Conservation (phyloP, 2,888 invertebrate species). For the Ophion ventricosus region DNA sequence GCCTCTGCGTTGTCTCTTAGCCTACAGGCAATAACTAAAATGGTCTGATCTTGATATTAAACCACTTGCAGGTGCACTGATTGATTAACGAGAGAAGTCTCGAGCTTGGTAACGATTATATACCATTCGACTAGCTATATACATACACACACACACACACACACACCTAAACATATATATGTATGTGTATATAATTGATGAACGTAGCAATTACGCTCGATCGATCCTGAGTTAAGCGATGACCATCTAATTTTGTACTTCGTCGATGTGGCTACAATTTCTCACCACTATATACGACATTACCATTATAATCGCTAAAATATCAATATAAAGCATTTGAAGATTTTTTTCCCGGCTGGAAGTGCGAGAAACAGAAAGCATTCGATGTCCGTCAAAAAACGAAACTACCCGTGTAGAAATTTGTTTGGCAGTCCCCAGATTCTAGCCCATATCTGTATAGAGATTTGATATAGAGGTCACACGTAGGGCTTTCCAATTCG, state of each 20-base stretch:
- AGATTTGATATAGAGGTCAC: no score
- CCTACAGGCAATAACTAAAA: not conserved
- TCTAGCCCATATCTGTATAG: no score
- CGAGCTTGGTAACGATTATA: constrained; percentile 30
- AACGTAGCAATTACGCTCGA: constrained; percentile 37
- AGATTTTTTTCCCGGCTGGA: no score
- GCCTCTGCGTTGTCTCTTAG: not conserved
- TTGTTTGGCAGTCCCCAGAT: no score
- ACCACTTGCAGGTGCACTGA: constrained; percentile 10
- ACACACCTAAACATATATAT: not conserved
- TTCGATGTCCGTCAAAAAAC: no score
- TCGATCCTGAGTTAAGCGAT: constrained; percentile 11
- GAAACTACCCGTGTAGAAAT: no score
- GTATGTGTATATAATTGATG: constrained; percentile 5
- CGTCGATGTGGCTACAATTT: not conserved
- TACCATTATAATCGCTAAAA: not conserved
- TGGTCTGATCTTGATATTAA: constrained; percentile 3
- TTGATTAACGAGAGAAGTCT: not conserved
- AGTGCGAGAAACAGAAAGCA: no score
- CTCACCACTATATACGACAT: not conserved
- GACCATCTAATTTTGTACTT: constrained; percentile 8
- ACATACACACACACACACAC: not conserved
- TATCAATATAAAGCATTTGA: not conserved
- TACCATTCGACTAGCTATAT: not conserved
- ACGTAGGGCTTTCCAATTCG: no score